Evolutionary conservation across 2,888 invertebrate genomes (phyloP), one percentile per base, ranked within the genome.

Genomic region (Epinotia demarniana): DNA sequence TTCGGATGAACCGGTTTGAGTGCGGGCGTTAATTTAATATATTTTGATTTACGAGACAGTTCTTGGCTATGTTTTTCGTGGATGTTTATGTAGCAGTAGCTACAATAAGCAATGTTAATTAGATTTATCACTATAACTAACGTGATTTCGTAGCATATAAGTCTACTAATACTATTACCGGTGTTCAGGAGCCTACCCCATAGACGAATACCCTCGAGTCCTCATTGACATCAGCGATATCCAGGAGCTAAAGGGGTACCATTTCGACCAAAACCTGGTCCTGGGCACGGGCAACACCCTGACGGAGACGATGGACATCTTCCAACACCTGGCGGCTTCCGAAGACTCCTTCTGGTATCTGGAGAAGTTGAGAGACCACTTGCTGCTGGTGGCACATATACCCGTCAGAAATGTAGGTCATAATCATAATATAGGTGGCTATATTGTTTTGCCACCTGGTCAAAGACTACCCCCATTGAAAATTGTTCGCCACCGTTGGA

Each of bases 301-400:
- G n/a, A 94, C 95, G 0, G 91, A 95, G 64, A 84, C 95, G 0
- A 95, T 95, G 88, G 89, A 94, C 0, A 79, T 95, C 12, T 95
- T 95, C 70, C 82, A 89, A 39, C 80, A 82, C 19, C 78, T 91
- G 1, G 84, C 92, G 0, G 80, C 82, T 6, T 77, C 81, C 16
- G 78, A 83, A 9, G 84, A 88, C 0, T 94, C 95, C 19, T 97
- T 96, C 83, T 86, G 90, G 9, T 96, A 97, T 86, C 88, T 96
- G 64, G 85, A 90, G 13, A 92, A 94, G 73, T 86, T 97, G 55
- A 95, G 94, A 33, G 92, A 95, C 57, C 97, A 97, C 84, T 89
- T 97, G 66, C 95, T 96, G 82, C 86, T 96, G 67, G 95, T 97
- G 9, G 97, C 97, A n/a, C 96, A 96, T 86, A 95, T 96, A 69